Evolutionary conservation across 35 echinoderm and acorn worm species (phyloP), one percentile per base, ranked within the genome.

Genomic region (Strongylocentrotus purpuratus): DNA sequence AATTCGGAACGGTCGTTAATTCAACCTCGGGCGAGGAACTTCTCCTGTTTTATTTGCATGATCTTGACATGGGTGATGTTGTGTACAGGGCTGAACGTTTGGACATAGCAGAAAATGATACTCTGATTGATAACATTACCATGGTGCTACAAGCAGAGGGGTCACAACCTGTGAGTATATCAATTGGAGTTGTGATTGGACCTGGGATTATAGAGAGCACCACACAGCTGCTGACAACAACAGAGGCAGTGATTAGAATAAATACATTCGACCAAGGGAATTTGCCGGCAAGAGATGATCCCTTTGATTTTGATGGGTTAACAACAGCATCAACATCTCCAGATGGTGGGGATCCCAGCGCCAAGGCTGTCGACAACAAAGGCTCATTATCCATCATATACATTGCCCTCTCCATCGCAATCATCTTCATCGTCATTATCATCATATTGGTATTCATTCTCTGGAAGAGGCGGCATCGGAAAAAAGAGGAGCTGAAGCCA

Each of bases 361-460:
- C 86, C 25, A 96, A 97, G 46, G 46, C 95, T 8, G 96, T 96
- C 8, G 90, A 47, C 15, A 45, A 46, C 46, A 78, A 78, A 85
- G 46, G 92, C 65, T 86, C 47, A 94, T 33, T 94, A 90, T 87
- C 85, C 94, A 46, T 93, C 46, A 93, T 99, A 32, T 90, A 95
- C 28, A 95, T 97, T 85, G 88, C 95, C n/a, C 70, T 99, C n/a
- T 94, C 97, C 47, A 85, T 96, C n/a, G 46, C 97, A 31, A 90
- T 97, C 33, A 52, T 97, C 8, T 31, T 99, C 22, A 47, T 99
- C 52, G 91, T 99, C 46, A 87, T 96, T 59, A 47, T 99, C 45
- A 86, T 97, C 58, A 88, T 97, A 8, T 7, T 99, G 18, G 20
- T 99, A 58, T 58, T 99, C 87, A 47, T 97, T 9, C 52, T 96